phyloP scores from a whole-genome alignment of 2,113 vertebrate species.

The Vicugna pacos region DNA sequence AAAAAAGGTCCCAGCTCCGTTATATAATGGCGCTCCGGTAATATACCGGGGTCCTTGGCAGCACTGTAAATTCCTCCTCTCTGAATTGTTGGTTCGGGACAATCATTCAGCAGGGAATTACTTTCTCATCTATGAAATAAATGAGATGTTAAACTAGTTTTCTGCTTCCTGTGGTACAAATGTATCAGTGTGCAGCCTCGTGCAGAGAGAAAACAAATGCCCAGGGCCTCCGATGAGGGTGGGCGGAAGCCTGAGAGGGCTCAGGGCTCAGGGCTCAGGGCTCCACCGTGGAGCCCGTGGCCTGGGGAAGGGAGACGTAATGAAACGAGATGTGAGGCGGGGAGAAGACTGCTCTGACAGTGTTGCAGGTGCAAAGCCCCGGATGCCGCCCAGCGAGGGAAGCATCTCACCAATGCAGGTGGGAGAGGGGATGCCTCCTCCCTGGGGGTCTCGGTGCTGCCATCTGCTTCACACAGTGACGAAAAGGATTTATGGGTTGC shows the following conservation, averaged over 20 bases:
- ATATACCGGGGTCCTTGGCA: conserved; percentile 84
- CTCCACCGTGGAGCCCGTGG: background rate
- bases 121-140: conserved; percentile 91
- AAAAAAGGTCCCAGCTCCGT: conserved; percentile 85
- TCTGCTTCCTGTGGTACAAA: conserved; percentile 87
- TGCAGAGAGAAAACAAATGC: conserved; percentile 66
- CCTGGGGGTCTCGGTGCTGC: background rate
- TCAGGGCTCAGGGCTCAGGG: background rate
- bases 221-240: background rate
- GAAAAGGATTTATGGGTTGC: background rate
- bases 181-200: conserved; percentile 62
- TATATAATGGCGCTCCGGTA: conserved; percentile 78
- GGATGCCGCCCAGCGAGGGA: too few relatives aligned
- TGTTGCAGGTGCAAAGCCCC: background rate
- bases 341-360: rapidly evolving
- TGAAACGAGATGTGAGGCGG: background rate
- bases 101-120: conserved; percentile 92
- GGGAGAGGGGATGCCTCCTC: background rate
- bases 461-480: background rate
- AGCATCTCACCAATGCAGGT: rapidly evolving
- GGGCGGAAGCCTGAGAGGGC: background rate
- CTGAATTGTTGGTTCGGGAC: conserved; percentile 90
- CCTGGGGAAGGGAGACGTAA: rapidly evolving
- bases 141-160: conserved; percentile 92
- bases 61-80: conserved; percentile 88